Evolutionary conservation across 2,113 vertebrate species (phyloP), one percentile per base, ranked within the genome.

Genomic region (Zonotrichia leucophrys): DNA sequence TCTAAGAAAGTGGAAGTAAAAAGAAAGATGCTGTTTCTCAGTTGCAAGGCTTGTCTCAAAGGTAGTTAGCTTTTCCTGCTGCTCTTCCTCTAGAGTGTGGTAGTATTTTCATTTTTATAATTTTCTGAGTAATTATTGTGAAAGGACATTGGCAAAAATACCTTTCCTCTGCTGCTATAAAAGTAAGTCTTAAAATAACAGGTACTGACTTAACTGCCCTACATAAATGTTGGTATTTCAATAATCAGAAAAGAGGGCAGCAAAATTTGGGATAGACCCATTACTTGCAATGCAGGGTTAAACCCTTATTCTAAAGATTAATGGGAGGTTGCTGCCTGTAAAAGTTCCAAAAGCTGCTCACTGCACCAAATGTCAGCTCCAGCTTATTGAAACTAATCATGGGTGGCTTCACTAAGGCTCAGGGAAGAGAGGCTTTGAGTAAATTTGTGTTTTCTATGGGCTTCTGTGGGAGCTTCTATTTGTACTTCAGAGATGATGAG

Each of bases 111-210:
- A 35, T 49, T 85, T 83, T 89, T 76, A 52, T 35, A 16, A 5
- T 72, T 84, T 74, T 60, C 77, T 63, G 37, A 78, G 46, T 75
- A 81, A 78, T 94, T 92, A 30, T 52, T 75, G 27, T 82, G 66
- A 67, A 93, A 90, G 68, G 44, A 81, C 74, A 87, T 16, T 70
- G 75, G 56, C 64, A 92, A 83, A 95, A 94, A 87, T 82, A 81
- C 72, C 68, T 91, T 88, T 94, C 68, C 56, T 52, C n/a, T 60
- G 52, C n/a, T 74, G 25, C 81, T 68, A 8, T 72, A 80, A 59
- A 75, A 83, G 21, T 69, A n/a, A 41, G 33, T 74, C 74, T 81
- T 90, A 79, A 89, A 95, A 83, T 87, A 92, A 81, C 73, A 49
- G 50, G 53, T 82, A 55, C 80, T 93, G 87, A 88, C 50, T 90